Conservation (phyloP, 2,888 invertebrate species). For the Orthosia cruda region DNA sequence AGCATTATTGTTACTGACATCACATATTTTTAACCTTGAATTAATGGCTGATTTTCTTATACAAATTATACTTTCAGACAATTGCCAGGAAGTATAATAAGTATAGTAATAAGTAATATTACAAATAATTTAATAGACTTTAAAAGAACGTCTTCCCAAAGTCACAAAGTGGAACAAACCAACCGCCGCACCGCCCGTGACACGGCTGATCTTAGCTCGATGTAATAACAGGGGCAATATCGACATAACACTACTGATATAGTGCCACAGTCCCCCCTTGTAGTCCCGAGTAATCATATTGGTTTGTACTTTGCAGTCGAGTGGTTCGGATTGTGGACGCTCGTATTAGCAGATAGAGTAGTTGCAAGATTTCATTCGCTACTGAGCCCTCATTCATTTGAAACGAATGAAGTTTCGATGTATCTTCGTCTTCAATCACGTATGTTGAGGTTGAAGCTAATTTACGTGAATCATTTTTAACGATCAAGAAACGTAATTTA, state of each 20-base stretch:
- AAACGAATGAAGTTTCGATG: not conserved
- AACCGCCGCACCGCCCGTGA: conserved; percentile 30
- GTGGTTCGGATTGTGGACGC: conserved; percentile 35
- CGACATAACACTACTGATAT: conserved; percentile 50
- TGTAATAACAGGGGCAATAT: conserved; percentile 62
- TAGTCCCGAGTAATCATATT: conserved; percentile 56
- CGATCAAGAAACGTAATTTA: too few relatives aligned
- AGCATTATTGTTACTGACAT: too few relatives aligned
- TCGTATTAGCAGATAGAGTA: conserved; percentile 47
- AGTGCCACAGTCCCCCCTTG: conserved; percentile 35
- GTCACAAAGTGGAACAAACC: conserved; percentile 42
- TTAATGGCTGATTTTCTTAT: not conserved
- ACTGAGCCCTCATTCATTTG: not conserved
- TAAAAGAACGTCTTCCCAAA: not conserved
- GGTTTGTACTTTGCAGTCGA: conserved; percentile 37
- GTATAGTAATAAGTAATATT: not conserved
- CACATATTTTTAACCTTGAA: too few relatives aligned
- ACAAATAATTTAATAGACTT: not conserved
- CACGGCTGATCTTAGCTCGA: conserved; percentile 64
- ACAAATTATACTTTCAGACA: not conserved
- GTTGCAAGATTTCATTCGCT: not conserved
- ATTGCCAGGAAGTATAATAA: too few relatives aligned
- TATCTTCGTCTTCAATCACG: not conserved
- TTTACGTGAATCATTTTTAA: not conserved
- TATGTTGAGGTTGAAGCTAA: too few relatives aligned